Percentiles rank a stretch among this genome's conserved stretches.
Evolutionary conservation across 2,888 invertebrate species (phyloP).

Genomic region (Rhingia campestris): DNA sequence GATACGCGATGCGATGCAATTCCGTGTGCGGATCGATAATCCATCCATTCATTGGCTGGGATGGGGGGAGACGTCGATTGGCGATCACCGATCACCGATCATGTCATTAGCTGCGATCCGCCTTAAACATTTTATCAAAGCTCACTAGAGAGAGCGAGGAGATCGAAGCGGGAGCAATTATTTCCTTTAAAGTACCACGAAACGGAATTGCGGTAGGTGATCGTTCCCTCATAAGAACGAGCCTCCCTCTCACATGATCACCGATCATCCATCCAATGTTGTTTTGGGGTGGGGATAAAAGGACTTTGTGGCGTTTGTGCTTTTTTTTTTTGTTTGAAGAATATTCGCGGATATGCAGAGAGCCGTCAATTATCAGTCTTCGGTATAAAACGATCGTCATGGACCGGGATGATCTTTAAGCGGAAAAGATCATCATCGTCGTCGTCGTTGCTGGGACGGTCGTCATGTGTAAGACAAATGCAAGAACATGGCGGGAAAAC

Average conservation of each 20-base stretch:
- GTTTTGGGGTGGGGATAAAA: constrained; percentile 42
- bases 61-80: constrained; percentile 1
- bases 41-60: constrained; percentile 38
- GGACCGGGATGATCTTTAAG: constrained; percentile 67
- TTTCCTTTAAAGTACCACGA: constrained; percentile 69
- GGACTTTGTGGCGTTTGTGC: constrained; percentile 4
- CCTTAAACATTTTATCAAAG: constrained; percentile 67
- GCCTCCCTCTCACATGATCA: constrained; percentile 71
- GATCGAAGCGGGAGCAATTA: constrained; percentile 69
- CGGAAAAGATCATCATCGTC: constrained; percentile 61
- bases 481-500: constrained; percentile 19
- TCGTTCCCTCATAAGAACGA: constrained; percentile 63
- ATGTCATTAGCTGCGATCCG: constrained; percentile 72
- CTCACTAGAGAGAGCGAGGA: constrained; percentile 5
- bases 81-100: constrained; percentile 35
- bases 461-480: constrained; percentile 56
- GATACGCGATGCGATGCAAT: constrained; percentile 23
- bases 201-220: constrained; percentile 69
- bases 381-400: constrained; percentile 61
- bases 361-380: constrained; percentile 70
- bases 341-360: constrained; percentile 62
- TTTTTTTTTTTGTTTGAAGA: constrained; percentile 13
- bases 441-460: constrained; percentile 34
- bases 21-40: constrained; percentile 63
- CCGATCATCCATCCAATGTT: constrained; percentile 41